Base-by-base conservation (phyloP, 2,797 vertebrate species). In the Tympanoctomys barrerae region DNA sequence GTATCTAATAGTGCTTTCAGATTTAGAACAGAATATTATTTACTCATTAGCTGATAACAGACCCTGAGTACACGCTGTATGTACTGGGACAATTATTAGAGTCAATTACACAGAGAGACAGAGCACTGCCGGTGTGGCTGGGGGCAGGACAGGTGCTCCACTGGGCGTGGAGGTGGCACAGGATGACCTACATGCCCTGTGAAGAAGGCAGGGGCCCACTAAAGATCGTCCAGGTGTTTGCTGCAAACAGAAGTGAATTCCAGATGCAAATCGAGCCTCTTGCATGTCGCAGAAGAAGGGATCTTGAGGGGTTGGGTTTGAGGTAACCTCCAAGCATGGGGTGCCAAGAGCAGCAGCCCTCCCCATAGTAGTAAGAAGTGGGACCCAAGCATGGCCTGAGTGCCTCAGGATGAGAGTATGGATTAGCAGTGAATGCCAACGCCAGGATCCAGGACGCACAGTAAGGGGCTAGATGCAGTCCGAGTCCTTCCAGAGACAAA, bases 1-100 rank as follows among this genome's bases (percentile, higher is more conserved):
- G 91, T 96, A 75, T 94, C 91, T 97, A 96, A 96, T 97, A 94
- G 95, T 2, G 5, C 96, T 93, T 97, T 96, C 89, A 75, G 97
- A 97, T 97, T 97, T 96, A 96, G 96, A 97, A 87, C 94, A 96
- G 97, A 97, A 88, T 94, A 96, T 97, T 97, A 97, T 96, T 98
- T 97, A 97, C 97, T 97, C 97, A 91, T 97, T 97, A 97, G 94
- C 95, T 95, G 90, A 91, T 97, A 96, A 97, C 59, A 91, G 97
- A 90, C 54, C 90, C 31, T 36, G 57, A 94, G 68, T 52, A 90
- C 78, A 33, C 3, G n/a, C 92, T 0, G 9, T 93, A 71, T 86
- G 24, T 52, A 54, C 78, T 42, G 62, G 90, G 80, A 78, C 91
- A 57, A 57, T 94, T 87, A 95, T 68, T 71, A 61, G 94, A 79